These are phyloP conservation scores for Gasterosteus nipponicus DNA, from an alignment of 2,113 vertebrate species.

Conservation along the genomic window DNA sequence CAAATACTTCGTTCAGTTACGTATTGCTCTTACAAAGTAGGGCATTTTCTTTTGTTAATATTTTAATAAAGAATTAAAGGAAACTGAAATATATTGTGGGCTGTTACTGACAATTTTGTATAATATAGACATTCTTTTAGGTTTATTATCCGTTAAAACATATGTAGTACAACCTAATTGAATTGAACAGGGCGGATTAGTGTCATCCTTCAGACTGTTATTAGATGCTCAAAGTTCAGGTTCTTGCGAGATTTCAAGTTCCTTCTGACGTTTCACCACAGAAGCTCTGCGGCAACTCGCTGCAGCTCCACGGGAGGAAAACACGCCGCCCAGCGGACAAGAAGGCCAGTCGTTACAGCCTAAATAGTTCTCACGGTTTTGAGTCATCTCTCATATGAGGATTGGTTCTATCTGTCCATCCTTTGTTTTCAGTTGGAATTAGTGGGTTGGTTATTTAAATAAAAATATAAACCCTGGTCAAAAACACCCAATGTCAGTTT, in stretches of 20 bases:
- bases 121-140: too few relatives aligned
- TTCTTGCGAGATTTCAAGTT: neutral
- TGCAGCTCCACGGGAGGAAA: neutral
- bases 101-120: neutral
- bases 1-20: too few relatives aligned
- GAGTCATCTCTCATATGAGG: neutral
- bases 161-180: neutral
- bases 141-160: neutral
- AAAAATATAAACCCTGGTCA: neutral
- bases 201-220: neutral
- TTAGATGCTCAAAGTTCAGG: neutral
- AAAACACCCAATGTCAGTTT: neutral
- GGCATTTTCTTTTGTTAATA: neutral
- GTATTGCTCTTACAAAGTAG: neutral
- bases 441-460: neutral
- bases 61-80: neutral
- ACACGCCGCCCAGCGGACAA: conserved; percentile 53
- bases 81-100: neutral
- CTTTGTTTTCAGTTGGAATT: neutral
- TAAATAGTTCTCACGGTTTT: neutral
- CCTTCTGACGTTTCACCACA: neutral
- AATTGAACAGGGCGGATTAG: too few relatives aligned
- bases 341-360: neutral
- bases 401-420: neutral
- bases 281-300: neutral